A percentile compares a stretch with the other conserved stretches of the same genome.
These are phyloP conservation scores for Ditylenchus dipsaci DNA, from an alignment of 1,140 invertebrate genomes.

Conservation along the genomic window DNA sequence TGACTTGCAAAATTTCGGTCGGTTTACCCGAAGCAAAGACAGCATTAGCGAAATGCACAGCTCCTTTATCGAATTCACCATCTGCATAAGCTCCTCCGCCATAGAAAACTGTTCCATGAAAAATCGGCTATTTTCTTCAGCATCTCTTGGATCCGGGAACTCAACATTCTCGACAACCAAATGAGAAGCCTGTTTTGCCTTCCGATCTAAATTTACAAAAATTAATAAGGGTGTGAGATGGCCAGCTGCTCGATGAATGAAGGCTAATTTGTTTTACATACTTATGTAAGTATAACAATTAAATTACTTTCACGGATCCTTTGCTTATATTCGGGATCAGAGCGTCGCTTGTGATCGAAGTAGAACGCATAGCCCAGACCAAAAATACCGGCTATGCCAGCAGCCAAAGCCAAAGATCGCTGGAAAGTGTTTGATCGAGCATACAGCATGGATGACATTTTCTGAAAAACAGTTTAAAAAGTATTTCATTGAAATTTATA, in stretches of 20 bases:
- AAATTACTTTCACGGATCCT: constrained; percentile 76
- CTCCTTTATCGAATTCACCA: constrained; percentile 53
- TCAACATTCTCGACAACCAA: not conserved
- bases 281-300: not conserved
- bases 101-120: constrained; percentile 75
- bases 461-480: too few relatives aligned
- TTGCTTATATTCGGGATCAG: constrained; percentile 87
- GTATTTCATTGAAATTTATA: too few relatives aligned
- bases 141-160: constrained; percentile 78
- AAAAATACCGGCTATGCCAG: constrained; percentile 57
- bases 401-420: not conserved
- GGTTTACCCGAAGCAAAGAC: constrained; percentile 60
- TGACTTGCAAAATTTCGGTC: constrained; percentile 59
- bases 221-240: not conserved
- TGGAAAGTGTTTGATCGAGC: too few relatives aligned
- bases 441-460: too few relatives aligned
- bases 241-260: too few relatives aligned
- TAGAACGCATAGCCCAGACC: constrained; percentile 94
- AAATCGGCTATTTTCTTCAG: constrained; percentile 84
- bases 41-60: constrained; percentile 60
- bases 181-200: not conserved
- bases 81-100: constrained; percentile 64
- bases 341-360: constrained; percentile 86
- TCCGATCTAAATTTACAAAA: not conserved
- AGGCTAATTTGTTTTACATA: too few relatives aligned